Evolutionary conservation across 2,888 invertebrate genomes (phyloP).

Genomic region (Pachliopta kotzebuea): DNA sequence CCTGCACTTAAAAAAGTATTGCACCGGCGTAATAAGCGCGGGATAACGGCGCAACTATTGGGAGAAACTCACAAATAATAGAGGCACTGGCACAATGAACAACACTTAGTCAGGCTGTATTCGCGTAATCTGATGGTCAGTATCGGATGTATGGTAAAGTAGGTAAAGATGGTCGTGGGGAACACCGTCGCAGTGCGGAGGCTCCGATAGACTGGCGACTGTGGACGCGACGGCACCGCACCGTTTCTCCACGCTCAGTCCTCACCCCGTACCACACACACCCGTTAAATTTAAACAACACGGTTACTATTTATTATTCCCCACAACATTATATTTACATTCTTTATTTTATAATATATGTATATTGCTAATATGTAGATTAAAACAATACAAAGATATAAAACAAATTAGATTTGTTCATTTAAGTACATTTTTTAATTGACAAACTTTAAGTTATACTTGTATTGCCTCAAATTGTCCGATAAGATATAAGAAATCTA

Average conservation of each 20-base stretch:
- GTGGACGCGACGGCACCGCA: slow-evolving; percentile 30
- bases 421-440: too few relatives aligned
- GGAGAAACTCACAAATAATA: slow-evolving; percentile 48
- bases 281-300: slow-evolving; percentile 28
- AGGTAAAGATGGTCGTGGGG: slow-evolving; percentile 38
- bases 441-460: too few relatives aligned
- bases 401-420: too few relatives aligned
- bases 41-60: slow-evolving; percentile 41
- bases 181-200: slow-evolving; percentile 71
- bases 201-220: slow-evolving; percentile 60
- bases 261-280: slow-evolving; percentile 18
- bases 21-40: slow-evolving; percentile 55
- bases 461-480: too few relatives aligned
- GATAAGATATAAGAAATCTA: too few relatives aligned
- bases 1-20: slow-evolving; percentile 55
- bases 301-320: neutral
- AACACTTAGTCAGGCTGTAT: slow-evolving; percentile 25
- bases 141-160: slow-evolving; percentile 32
- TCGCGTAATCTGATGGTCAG: slow-evolving; percentile 20
- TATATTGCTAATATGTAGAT: too few relatives aligned
- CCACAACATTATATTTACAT: neutral
- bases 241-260: slow-evolving; percentile 33
- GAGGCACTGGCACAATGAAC: slow-evolving; percentile 29
- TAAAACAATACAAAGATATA: too few relatives aligned
- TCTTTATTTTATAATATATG: neutral